Percentiles rank a stretch among this genome's conserved stretches.
Evolutionary conservation across 2,888 invertebrate species (phyloP).

Genomic region (Pachydiplax longipennis): DNA sequence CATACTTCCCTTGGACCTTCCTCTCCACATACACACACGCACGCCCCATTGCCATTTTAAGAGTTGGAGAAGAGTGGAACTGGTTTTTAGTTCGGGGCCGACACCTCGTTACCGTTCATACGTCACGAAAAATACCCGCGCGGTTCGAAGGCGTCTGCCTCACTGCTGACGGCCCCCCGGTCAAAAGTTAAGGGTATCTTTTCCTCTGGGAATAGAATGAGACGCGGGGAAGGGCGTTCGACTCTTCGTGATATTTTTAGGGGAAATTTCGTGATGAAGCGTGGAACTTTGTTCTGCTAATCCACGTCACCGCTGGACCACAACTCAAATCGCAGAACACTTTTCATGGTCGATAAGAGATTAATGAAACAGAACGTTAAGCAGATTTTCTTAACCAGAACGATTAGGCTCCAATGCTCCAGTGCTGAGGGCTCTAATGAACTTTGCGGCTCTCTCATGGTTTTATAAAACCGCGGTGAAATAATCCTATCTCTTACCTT

Average conservation of each 20-base stretch:
- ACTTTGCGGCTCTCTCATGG: too few species aligned
- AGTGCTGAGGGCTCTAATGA: too few species aligned
- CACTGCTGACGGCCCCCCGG: not conserved
- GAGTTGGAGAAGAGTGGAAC: slow-evolving; percentile 25
- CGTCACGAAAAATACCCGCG: slow-evolving; percentile 2
- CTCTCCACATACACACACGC: not conserved
- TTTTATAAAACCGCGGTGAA: too few species aligned
- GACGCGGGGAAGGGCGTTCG: not conserved
- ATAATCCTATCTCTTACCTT: too few species aligned
- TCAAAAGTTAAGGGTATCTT: not conserved
- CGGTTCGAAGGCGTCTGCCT: not conserved
- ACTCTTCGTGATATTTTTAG: not conserved
- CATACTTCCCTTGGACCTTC: slow-evolving; percentile 21
- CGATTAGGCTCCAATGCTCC: too few species aligned
- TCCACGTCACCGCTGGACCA: not conserved
- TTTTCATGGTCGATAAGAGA: too few species aligned
- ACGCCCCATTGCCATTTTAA: slow-evolving; percentile 24
- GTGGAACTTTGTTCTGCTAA: not conserved
- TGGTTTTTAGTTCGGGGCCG: slow-evolving; percentile 37
- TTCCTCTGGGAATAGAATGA: not conserved
- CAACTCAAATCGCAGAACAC: not conserved
- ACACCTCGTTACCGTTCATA: slow-evolving; percentile 31
- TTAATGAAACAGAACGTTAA: too few species aligned
- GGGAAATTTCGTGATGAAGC: too few species aligned
- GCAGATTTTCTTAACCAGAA: too few species aligned